Evolutionary conservation across 2,113 vertebrate species (phyloP).

Genomic region (Probosciger aterrimus): DNA sequence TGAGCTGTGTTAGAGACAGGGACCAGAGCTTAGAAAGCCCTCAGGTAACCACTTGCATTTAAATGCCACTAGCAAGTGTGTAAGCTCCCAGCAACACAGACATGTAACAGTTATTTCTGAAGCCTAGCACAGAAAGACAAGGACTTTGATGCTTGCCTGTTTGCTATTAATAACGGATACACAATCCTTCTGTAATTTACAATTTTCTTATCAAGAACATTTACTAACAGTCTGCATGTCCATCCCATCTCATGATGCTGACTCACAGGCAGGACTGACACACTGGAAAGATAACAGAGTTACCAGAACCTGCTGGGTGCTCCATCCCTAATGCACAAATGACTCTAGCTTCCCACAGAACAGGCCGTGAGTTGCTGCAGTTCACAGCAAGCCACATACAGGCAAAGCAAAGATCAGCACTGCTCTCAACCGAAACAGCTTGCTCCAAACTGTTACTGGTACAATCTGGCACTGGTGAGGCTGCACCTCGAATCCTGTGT

Average conservation of each 20-base stretch:
- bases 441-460: neutral
- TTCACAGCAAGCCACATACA: neutral
- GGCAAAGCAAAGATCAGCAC: neutral
- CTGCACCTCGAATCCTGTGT: neutral
- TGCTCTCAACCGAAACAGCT: neutral
- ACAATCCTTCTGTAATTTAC: neutral
- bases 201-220: neutral
- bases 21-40: neutral
- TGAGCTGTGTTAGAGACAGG: neutral
- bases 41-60: neutral
- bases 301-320: neutral
- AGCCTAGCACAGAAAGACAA: neutral
- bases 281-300: neutral
- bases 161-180: neutral
- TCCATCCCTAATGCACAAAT: accelerated
- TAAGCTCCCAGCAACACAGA: neutral
- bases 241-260: neutral
- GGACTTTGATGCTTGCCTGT: neutral
- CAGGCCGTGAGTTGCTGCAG: neutral
- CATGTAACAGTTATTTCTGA: neutral
- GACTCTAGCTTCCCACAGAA: neutral
- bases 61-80: neutral
- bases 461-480: neutral
- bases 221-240: neutral
- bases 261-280: neutral